These are phyloP conservation scores for Acleris literana DNA, from an alignment of 2,888 invertebrate genomes.

Conservation along the genomic window DNA sequence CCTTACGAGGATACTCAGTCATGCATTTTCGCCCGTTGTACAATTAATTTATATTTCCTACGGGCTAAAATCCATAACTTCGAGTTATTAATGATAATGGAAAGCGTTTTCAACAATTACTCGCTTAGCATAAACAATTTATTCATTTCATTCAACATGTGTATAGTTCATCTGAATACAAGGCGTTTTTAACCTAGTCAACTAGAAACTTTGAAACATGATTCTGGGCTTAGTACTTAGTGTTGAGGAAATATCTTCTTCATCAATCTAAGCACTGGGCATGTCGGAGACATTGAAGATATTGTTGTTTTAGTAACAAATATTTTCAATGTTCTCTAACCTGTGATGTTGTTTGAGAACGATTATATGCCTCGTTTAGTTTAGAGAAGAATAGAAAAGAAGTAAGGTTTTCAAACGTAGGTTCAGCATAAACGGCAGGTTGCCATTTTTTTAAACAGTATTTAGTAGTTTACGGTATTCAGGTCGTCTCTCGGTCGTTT, in stretches of 20 bases:
- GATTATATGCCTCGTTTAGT: neutral
- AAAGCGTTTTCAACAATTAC: conserved; percentile 11
- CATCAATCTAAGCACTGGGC: too few species aligned
- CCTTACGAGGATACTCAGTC: neutral
- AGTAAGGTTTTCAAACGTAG: neutral
- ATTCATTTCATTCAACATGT: conserved; percentile 12
- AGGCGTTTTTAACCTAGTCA: conserved; percentile 2
- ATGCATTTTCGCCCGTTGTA: neutral
- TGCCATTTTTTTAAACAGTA: too few species aligned
- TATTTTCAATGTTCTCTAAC: neutral
- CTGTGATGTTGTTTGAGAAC: conserved; percentile 1
- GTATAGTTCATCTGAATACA: conserved; percentile 17
- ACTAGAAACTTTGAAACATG: conserved; percentile 26
- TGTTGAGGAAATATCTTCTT: neutral
- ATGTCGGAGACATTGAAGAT: neutral
- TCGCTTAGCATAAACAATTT: neutral
- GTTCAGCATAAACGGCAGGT: neutral
- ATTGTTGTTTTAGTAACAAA: neutral
- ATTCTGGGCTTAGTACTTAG: conserved; percentile 14
- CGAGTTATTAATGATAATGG: conserved; percentile 2
- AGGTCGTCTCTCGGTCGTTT: too few species aligned
- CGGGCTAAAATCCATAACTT: neutral
- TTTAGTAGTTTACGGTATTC: too few species aligned
- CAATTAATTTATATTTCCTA: neutral
- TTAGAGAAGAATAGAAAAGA: neutral